These are phyloP conservation scores for Lepus oiostolus DNA, from an alignment of 2,797 vertebrate species.

Conservation along the genomic window DNA sequence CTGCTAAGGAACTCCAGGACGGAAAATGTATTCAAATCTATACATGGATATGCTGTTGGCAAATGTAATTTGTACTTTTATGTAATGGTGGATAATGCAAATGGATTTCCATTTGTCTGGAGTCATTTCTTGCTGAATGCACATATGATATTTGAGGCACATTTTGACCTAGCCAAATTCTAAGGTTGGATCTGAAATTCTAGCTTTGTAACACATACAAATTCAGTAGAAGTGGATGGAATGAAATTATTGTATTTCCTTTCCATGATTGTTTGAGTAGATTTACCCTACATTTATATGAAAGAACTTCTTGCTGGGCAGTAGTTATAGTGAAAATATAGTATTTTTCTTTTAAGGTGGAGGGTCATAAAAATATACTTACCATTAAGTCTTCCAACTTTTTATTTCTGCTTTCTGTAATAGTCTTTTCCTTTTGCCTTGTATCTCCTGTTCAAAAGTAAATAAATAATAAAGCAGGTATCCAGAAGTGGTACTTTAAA, in stretches of 20 bases:
- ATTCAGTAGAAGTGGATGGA: conserved; percentile 26
- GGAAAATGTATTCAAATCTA: background rate
- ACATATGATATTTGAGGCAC: background rate
- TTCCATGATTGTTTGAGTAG: background rate
- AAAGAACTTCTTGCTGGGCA: background rate
- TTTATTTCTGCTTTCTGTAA: conserved; percentile 77
- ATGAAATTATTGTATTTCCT: conserved; percentile 36
- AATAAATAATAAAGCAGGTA: conserved; percentile 14
- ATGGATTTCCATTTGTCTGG: conserved; percentile 16
- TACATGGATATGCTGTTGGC: background rate
- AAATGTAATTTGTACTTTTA: conserved; percentile 45
- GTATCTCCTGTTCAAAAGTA: conserved; percentile 54
- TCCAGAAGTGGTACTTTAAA: background rate
- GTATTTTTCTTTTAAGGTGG: background rate
- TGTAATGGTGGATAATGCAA: background rate
- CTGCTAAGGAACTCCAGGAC: background rate
- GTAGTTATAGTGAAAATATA: background rate
- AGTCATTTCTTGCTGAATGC: background rate
- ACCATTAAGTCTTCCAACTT: conserved; percentile 80
- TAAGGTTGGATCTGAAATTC: conserved; percentile 6
- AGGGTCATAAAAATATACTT: conserved; percentile 69
- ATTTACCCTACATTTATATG: background rate
- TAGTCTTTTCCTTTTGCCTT: conserved; percentile 44
- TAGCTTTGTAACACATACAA: background rate
- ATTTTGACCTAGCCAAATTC: conserved; percentile 44